Percentiles rank a stretch among this genome's conserved stretches.
Evolutionary conservation across 2,888 invertebrate species (phyloP).

Genomic region (Celastrina argiolus): DNA sequence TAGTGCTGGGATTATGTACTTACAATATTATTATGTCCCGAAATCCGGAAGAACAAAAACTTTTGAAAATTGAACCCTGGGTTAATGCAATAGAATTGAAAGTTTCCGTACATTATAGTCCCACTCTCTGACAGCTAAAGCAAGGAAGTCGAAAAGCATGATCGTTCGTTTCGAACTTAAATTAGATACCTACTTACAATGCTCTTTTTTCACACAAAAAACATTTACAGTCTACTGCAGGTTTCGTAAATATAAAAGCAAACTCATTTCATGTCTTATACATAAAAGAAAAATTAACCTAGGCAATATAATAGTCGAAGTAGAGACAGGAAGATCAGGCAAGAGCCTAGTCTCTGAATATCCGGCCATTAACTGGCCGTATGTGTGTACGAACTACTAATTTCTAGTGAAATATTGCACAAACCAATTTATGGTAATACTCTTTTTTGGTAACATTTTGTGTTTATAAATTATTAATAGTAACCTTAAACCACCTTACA

Average conservation of each 20-base stretch:
- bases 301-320: not conserved
- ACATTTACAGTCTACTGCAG: slow-evolving; percentile 15
- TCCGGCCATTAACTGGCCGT: not conserved
- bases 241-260: slow-evolving; percentile 15
- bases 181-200: slow-evolving; percentile 50
- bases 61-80: too few species aligned
- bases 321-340: not conserved
- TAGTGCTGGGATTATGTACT: too few species aligned
- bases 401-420: not conserved
- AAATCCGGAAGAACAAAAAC: too few species aligned
- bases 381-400: not conserved
- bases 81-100: too few species aligned
- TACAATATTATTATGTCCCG: too few species aligned
- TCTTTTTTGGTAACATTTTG: slow-evolving; percentile 23
- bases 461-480: slow-evolving; percentile 28
- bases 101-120: too few species aligned
- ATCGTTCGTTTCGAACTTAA: slow-evolving; percentile 64
- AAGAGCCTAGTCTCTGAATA: not conserved
- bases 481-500: slow-evolving; percentile 37
- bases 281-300: not conserved
- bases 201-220: slow-evolving; percentile 49
- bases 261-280: not conserved
- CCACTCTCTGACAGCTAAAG: too few species aligned
- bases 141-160: slow-evolving; percentile 65
- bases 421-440: slow-evolving; percentile 2